Evolutionary conservation across 2,888 invertebrate genomes (phyloP).

Genomic region (Drosophila leonis): DNA sequence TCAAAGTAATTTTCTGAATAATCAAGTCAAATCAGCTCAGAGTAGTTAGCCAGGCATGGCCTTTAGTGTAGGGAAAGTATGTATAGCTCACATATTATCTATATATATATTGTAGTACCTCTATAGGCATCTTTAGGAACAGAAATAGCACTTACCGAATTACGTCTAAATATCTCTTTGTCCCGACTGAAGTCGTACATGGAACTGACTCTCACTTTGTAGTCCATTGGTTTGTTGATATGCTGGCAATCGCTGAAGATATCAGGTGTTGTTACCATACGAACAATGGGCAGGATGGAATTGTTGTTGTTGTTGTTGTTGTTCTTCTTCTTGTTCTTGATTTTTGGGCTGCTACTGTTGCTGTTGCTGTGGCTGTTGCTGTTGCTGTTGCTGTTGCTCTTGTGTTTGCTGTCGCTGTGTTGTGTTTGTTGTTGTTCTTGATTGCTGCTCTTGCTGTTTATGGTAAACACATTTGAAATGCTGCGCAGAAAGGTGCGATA

Average conservation of each 20-base stretch:
- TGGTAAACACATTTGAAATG: constrained; percentile 80
- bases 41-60: too few relatives aligned
- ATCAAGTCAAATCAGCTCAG: too few relatives aligned
- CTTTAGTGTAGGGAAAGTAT: not conserved
- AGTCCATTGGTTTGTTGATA: constrained; percentile 1
- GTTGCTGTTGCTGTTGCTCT: constrained; percentile 2
- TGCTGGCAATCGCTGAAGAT: constrained; percentile 40
- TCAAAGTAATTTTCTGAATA: too few relatives aligned
- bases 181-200: constrained; percentile 46
- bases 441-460: constrained; percentile 49
- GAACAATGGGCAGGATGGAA: constrained; percentile 1
- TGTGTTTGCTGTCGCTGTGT: constrained; percentile 35
- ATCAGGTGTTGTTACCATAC: not conserved
- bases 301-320: constrained; percentile 32
- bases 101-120: too few relatives aligned
- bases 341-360: constrained; percentile 21
- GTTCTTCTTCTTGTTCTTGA: constrained; percentile 34
- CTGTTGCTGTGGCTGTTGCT: constrained; percentile 28
- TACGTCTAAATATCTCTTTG: constrained; percentile 7
- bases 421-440: constrained; percentile 1
- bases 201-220: constrained; percentile 48
- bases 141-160: constrained; percentile 50
- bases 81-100: not conserved
- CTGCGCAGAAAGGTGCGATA: constrained; percentile 81
- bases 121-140: too few relatives aligned